Percentiles rank a stretch among this genome's conserved stretches.
phyloP scores from a whole-genome alignment of 2,113 vertebrate genomes.

The Colinus virginianus region DNA sequence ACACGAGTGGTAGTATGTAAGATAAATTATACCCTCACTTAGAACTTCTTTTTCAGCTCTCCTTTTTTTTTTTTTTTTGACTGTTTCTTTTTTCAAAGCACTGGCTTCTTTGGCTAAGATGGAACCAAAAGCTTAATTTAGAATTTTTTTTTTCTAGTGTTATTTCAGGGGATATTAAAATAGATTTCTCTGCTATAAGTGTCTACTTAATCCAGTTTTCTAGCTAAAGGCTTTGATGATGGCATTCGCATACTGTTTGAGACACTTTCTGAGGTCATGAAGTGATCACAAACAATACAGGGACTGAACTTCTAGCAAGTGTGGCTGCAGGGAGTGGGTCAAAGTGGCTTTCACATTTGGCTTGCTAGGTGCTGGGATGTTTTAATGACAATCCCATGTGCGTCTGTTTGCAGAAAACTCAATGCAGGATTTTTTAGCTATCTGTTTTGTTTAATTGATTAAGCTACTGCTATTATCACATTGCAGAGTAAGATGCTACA shows the following conservation, averaged over 20 bases:
- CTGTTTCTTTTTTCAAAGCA: constrained; percentile 26
- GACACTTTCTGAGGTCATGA: background rate
- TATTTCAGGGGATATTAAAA: constrained; percentile 38
- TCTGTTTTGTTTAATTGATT: background rate
- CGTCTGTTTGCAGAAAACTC: background rate
- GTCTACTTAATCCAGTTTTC: constrained; percentile 34
- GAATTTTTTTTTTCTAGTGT: background rate
- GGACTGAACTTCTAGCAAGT: background rate
- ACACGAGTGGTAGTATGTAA: background rate
- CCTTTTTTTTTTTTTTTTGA: background rate
- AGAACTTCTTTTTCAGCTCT: constrained; percentile 34
- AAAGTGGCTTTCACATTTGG: background rate
- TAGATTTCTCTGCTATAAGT: constrained; percentile 11
- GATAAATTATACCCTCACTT: background rate
- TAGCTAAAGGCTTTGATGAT: background rate
- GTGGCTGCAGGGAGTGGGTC: background rate
- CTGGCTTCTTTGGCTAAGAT: constrained; percentile 20
- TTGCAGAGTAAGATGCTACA: background rate
- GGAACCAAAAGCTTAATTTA: constrained; percentile 40
- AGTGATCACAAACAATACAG: background rate
- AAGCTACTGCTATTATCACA: background rate
- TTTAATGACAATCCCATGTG: background rate
- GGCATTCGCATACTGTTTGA: background rate
- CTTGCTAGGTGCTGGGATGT: background rate
- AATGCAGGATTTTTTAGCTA: background rate